Percentiles rank a stretch among this genome's conserved stretches.
Evolutionary conservation across 92 coral and sea anemone species (phyloP).

Genomic region (Phenganax subtilis): DNA sequence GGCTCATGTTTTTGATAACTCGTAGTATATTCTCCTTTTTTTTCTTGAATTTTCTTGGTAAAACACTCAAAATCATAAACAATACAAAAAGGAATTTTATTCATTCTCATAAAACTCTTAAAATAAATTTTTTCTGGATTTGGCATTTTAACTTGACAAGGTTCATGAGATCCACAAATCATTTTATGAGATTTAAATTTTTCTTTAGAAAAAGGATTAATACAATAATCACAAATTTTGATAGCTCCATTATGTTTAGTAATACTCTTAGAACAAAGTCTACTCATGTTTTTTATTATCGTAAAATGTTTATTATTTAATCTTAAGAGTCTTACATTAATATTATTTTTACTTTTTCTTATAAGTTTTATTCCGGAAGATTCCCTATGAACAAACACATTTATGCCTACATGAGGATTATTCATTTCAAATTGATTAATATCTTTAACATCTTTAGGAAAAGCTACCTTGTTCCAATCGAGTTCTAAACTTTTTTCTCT

Average conservation of each 20-base stretch:
- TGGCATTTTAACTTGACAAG: neutral
- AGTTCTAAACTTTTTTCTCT: too few species aligned
- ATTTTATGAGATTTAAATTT: neutral
- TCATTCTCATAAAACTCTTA: constrained; percentile 41
- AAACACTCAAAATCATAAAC: constrained; percentile 29
- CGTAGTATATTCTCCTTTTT: neutral
- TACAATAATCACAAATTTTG: neutral
- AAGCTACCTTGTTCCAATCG: too few species aligned
- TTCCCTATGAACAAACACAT: constrained; percentile 30
- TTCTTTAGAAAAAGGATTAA: neutral
- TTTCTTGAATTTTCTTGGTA: neutral
- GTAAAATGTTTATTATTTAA: too few species aligned
- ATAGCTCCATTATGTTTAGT: neutral
- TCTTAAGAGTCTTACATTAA: too few species aligned
- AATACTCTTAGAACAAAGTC: neutral
- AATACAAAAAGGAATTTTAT: constrained; percentile 21
- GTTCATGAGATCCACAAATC: neutral
- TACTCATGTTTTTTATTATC: neutral
- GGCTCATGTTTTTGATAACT: constrained; percentile 33
- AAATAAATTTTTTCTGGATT: neutral
- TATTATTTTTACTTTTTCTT: too few species aligned
- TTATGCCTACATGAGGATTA: constrained; percentile 30
- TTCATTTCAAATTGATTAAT: constrained; percentile 27
- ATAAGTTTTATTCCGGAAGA: too few species aligned
- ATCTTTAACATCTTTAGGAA: too few species aligned